Conservation (phyloP, 1,140 invertebrate genomes). For the Caenorhabditis inopinata region DNA sequence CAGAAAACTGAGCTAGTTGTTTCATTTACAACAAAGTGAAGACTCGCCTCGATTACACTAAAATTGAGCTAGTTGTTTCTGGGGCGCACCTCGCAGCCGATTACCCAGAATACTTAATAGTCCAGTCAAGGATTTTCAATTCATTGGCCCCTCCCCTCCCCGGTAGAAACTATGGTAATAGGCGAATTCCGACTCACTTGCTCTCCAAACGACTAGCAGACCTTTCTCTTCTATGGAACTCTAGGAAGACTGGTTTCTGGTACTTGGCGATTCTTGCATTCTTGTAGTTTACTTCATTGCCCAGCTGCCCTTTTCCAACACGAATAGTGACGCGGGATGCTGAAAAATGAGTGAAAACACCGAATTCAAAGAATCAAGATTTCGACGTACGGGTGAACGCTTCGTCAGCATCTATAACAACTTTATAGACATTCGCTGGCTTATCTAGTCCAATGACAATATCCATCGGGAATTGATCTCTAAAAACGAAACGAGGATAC, state of each 20-base stretch:
- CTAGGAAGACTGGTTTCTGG: not conserved
- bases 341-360: not conserved
- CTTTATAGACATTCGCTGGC: not conserved
- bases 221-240: not conserved
- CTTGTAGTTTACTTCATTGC: not conserved
- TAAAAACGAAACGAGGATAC: not conserved
- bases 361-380: not conserved
- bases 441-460: slow-evolving; percentile 9
- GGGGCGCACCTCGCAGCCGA: too few species aligned
- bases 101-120: too few species aligned
- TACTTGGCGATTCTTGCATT: not conserved
- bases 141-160: too few species aligned
- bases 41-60: too few species aligned
- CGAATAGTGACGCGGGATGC: not conserved
- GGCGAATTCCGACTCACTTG: slow-evolving; percentile 9
- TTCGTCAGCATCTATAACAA: slow-evolving; percentile 5
- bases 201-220: not conserved
- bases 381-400: not conserved
- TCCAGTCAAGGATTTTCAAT: too few species aligned
- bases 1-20: too few species aligned
- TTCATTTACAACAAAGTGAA: too few species aligned
- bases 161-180: too few species aligned
- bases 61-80: too few species aligned
- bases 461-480: slow-evolving; percentile 1
- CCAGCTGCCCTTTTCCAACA: not conserved